These are phyloP conservation scores for Lycocerus yunnanus DNA, from an alignment of 2,888 invertebrate genomes.

Conservation along the genomic window DNA sequence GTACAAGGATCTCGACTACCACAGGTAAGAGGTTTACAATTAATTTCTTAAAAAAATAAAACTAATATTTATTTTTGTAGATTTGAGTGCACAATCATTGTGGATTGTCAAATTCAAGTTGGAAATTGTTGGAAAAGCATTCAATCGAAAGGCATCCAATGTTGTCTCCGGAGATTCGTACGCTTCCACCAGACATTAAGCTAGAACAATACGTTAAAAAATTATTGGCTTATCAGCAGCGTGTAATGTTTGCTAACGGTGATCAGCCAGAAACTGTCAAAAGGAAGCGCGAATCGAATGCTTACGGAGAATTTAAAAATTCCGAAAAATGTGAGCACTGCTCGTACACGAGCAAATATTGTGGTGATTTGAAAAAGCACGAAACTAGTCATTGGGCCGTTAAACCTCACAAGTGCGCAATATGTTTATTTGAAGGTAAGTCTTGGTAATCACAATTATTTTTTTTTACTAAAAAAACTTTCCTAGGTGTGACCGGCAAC, in stretches of 20 bases:
- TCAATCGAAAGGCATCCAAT: constrained; percentile 57
- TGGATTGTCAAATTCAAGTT: constrained; percentile 61
- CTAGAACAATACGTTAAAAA: constrained; percentile 45
- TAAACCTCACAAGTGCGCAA: constrained; percentile 55
- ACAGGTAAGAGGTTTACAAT: constrained; percentile 57
- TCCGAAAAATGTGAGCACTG: constrained; percentile 19
- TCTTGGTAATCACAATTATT: neutral
- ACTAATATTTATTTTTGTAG: constrained; percentile 51
- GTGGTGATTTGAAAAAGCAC: constrained; percentile 52
- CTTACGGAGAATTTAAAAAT: neutral
- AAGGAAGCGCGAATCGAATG: neutral
- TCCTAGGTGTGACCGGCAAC: constrained; percentile 14
- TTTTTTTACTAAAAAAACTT: neutral
- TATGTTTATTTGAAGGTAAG: constrained; percentile 50
- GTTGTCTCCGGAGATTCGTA: constrained; percentile 49
- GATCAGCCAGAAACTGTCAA: neutral
- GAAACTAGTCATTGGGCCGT: constrained; percentile 57
- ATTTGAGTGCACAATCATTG: constrained; percentile 65
- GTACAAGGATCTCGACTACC: constrained; percentile 68
- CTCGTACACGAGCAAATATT: constrained; percentile 35
- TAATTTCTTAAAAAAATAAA: no score
- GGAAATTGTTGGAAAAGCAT: constrained; percentile 61
- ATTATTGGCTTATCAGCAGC: constrained; percentile 40
- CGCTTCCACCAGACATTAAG: constrained; percentile 32
- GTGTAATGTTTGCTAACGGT: constrained; percentile 14